These are phyloP conservation scores for Eidolon helvum DNA, from an alignment of 2,113 vertebrate species.

Conservation along the genomic window DNA sequence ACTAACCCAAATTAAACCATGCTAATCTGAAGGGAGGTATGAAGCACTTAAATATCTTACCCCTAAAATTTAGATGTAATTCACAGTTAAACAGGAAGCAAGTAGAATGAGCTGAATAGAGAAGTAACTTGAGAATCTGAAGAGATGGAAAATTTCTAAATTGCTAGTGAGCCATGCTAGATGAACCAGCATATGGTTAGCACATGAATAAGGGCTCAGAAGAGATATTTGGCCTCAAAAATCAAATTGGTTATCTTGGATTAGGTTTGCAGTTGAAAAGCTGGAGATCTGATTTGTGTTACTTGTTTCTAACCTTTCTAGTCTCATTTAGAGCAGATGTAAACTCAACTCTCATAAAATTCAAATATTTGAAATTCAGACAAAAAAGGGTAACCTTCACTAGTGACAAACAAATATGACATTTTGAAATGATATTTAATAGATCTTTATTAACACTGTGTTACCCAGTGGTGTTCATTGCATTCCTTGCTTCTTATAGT, in stretches of 20 bases:
- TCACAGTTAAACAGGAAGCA: slow-evolving; percentile 34
- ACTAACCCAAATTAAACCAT: slow-evolving; percentile 4
- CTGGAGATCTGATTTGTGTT: slow-evolving; percentile 37
- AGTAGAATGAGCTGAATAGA: neutral
- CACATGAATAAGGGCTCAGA: neutral
- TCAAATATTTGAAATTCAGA: slow-evolving; percentile 37
- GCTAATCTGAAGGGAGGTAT: slow-evolving; percentile 1
- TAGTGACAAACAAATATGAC: slow-evolving; percentile 26
- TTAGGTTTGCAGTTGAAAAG: slow-evolving; percentile 10
- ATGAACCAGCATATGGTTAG: neutral
- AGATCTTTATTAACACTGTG: slow-evolving; percentile 42
- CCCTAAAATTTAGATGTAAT: slow-evolving; percentile 19
- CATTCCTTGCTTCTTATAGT: neutral
- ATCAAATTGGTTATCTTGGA: neutral
- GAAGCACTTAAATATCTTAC: slow-evolving; percentile 7
- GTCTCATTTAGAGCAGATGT: slow-evolving; percentile 36
- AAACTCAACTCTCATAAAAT: slow-evolving; percentile 58
- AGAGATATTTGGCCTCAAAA: slow-evolving; percentile 33
- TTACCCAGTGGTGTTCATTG: neutral
- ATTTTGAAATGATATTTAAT: slow-evolving; percentile 54
- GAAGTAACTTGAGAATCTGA: slow-evolving; percentile 48
- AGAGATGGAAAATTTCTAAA: slow-evolving; percentile 31
- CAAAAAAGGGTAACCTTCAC: slow-evolving; percentile 31
- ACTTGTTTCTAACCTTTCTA: slow-evolving; percentile 64
- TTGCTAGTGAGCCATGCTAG: neutral